These are phyloP conservation scores for Brevimyrus niger DNA, from an alignment of 2,113 vertebrate species.

Conservation along the genomic window DNA sequence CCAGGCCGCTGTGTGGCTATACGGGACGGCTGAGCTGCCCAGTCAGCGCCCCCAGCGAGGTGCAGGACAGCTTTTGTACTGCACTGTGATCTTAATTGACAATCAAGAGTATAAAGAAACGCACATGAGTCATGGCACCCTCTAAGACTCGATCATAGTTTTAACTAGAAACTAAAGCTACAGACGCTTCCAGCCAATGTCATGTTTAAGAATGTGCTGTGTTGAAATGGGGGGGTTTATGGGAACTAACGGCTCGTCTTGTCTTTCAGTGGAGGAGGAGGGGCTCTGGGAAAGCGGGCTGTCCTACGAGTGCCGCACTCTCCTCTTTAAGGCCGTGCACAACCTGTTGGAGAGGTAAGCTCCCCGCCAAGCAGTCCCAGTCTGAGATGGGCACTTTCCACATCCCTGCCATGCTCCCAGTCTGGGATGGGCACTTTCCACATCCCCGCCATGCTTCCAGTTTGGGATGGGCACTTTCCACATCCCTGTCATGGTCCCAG, in stretches of 20 bases:
- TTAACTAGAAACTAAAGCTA: not conserved
- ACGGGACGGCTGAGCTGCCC: not conserved
- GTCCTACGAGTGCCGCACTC: constrained; percentile 93
- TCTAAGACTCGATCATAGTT: not conserved
- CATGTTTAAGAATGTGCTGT: not conserved
- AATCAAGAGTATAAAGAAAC: not conserved
- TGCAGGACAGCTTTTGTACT: not conserved
- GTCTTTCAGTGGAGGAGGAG: constrained; percentile 85
- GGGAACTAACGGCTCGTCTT: constrained; percentile 11
- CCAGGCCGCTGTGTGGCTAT: not conserved
- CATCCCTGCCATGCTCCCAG: not conserved
- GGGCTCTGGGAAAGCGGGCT: constrained; percentile 95
- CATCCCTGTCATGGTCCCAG: not conserved
- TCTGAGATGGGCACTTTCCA: not conserved
- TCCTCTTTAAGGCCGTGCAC: constrained; percentile 98
- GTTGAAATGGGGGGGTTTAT: constrained; percentile 9
- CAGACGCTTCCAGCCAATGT: not conserved
- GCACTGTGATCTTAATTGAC: not conserved
- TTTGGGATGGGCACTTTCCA: not conserved
- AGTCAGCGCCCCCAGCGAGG: not conserved
- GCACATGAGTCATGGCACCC: not conserved
- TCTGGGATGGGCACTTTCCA: not conserved
- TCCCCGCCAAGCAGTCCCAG: not conserved
- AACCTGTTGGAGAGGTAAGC: constrained; percentile 94
- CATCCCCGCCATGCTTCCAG: no score